Percentiles rank a stretch among this genome's conserved stretches.
Evolutionary conservation across 2,797 vertebrate genomes (phyloP).

Genomic region (Percopsis omiscomaycus): DNA sequence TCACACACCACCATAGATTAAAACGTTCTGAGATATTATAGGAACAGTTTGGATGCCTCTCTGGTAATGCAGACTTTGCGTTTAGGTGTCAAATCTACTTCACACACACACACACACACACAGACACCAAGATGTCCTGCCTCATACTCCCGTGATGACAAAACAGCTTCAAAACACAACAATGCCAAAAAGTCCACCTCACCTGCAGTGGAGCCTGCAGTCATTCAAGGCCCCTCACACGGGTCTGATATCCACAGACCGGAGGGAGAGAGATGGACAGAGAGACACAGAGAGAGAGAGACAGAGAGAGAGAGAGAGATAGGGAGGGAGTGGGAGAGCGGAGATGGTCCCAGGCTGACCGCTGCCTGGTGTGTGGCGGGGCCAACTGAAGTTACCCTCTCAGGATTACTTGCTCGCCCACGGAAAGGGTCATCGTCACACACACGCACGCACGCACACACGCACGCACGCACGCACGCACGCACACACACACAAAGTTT

Average conservation of each 20-base stretch:
- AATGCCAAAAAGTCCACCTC: conserved; percentile 40
- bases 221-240: conserved; percentile 10
- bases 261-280: background rate
- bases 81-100: background rate
- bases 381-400: conserved; percentile 31
- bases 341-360: conserved; percentile 4
- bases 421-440: conserved; percentile 58
- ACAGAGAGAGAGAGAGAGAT: background rate
- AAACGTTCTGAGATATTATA: no score
- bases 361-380: conserved; percentile 19
- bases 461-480: no score
- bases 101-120: conserved; percentile 1
- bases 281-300: background rate
- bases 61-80: no score
- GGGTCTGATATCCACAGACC: background rate
- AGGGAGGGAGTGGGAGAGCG: rapidly evolving
- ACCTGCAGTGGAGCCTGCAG: conserved; percentile 13
- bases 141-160: background rate
- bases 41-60: no score
- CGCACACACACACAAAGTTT: conserved; percentile 46
- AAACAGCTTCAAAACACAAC: background rate
- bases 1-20: no score
- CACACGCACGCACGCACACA: background rate
- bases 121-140: background rate
- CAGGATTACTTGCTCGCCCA: conserved; percentile 46